Evolutionary conservation across 2,113 vertebrate species (phyloP).

Genomic region (Platanista minor): DNA sequence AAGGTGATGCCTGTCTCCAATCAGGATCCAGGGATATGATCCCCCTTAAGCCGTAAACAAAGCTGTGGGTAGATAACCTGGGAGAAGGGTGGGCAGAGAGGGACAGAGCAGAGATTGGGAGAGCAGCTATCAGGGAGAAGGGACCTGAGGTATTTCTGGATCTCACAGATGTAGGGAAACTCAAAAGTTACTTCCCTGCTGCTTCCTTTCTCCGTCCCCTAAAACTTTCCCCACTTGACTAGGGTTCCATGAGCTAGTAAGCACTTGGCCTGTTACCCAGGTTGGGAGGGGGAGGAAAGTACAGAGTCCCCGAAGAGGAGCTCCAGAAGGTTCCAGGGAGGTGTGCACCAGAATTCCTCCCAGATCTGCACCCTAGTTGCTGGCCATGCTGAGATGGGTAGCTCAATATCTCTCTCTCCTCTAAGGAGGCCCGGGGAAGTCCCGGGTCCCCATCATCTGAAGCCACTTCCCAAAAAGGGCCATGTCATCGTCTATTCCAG

Average conservation of each 20-base stretch:
- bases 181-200: background rate
- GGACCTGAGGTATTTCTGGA: background rate
- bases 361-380: background rate
- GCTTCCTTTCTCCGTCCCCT: background rate
- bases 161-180: background rate
- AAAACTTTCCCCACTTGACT: background rate
- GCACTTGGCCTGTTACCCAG: background rate
- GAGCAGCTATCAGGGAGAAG: background rate
- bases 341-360: background rate
- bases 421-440: background rate
- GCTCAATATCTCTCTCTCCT: background rate
- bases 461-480: background rate
- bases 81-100: background rate
- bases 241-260: background rate
- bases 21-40: background rate
- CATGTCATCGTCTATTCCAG: constrained; percentile 58
- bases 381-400: background rate
- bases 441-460: background rate
- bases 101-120: background rate
- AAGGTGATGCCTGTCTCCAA: background rate
- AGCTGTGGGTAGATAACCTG: background rate
- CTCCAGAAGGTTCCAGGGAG: background rate
- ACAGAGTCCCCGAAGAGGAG: background rate
- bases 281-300: background rate
- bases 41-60: background rate